Evolutionary conservation across 2,113 vertebrate genomes (phyloP).

Genomic region (Phalacrocorax aristotelis): DNA sequence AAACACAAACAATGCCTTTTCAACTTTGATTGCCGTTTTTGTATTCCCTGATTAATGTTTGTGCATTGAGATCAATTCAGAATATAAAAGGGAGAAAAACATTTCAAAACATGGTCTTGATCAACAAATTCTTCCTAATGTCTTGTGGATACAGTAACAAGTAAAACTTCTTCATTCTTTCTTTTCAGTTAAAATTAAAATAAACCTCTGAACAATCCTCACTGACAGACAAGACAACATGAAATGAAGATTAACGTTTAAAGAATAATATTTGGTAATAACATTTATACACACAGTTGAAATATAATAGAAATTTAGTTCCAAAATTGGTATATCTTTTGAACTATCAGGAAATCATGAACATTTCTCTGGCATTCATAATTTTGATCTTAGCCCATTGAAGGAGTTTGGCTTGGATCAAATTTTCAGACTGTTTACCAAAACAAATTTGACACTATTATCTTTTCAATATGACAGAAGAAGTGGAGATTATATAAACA

Average conservation of each 20-base stretch:
- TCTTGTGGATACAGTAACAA: not conserved
- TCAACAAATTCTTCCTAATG: constrained; percentile 29
- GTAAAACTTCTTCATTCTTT: not conserved
- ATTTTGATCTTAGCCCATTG: not conserved
- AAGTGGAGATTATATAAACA: not conserved
- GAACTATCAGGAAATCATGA: not conserved
- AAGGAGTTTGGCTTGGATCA: not conserved
- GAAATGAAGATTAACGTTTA: constrained; percentile 22
- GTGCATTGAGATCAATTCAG: constrained; percentile 16
- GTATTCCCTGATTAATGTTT: constrained; percentile 56
- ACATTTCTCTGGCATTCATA: not conserved
- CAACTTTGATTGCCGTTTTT: constrained; percentile 21
- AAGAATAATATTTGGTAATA: not conserved
- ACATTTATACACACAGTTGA: not conserved
- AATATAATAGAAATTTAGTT: not conserved
- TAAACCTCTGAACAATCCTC: not conserved
- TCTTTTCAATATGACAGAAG: not conserved
- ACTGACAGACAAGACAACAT: not conserved
- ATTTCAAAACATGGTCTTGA: not conserved
- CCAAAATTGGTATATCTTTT: not conserved
- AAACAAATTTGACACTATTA: not conserved
- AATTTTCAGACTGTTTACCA: not conserved
- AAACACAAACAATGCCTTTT: constrained; percentile 24
- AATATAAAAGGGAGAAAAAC: not conserved
- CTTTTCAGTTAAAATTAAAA: not conserved